A percentile compares a stretch with the other conserved stretches of the same genome.
phyloP scores from a whole-genome alignment of 2,113 vertebrate genomes.

The Passer domesticus region DNA sequence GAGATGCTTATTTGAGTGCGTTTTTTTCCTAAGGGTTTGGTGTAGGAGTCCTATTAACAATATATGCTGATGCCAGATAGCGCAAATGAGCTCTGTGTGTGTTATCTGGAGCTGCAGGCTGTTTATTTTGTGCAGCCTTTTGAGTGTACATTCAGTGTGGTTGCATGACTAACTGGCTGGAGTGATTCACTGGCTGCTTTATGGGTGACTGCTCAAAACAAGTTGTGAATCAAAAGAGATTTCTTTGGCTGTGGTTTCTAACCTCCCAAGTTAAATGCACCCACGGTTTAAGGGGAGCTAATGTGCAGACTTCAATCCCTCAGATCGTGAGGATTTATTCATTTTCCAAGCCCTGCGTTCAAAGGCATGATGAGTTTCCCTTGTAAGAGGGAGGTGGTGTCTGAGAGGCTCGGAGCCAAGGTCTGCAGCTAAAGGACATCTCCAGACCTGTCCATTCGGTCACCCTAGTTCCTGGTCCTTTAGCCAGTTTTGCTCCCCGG shows the following conservation, averaged over 20 bases:
- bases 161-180: conserved; percentile 68
- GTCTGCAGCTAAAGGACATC: background rate
- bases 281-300: conserved; percentile 52
- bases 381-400: conserved; percentile 20
- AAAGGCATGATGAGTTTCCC: conserved; percentile 30
- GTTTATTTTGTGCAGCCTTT: conserved; percentile 64
- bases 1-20: background rate
- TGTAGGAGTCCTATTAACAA: conserved; percentile 47
- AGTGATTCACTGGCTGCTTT: conserved; percentile 69
- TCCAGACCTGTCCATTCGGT: background rate
- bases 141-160: conserved; percentile 30
- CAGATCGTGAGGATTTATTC: conserved; percentile 48
- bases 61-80: conserved; percentile 51
- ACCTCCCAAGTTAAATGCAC: conserved; percentile 66
- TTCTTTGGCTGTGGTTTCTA: conserved; percentile 59
- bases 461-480: rapidly evolving
- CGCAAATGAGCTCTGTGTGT: conserved; percentile 11
- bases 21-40: conserved; percentile 37
- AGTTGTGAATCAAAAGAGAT: conserved; percentile 69
- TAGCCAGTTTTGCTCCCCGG: background rate
- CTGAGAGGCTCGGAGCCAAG: background rate
- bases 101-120: conserved; percentile 63
- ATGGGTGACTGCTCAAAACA: conserved; percentile 68
- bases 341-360: background rate
- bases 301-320: background rate